These are phyloP conservation scores for Salarias fasciatus DNA, from an alignment of 2,797 vertebrate species.

Conservation along the genomic window DNA sequence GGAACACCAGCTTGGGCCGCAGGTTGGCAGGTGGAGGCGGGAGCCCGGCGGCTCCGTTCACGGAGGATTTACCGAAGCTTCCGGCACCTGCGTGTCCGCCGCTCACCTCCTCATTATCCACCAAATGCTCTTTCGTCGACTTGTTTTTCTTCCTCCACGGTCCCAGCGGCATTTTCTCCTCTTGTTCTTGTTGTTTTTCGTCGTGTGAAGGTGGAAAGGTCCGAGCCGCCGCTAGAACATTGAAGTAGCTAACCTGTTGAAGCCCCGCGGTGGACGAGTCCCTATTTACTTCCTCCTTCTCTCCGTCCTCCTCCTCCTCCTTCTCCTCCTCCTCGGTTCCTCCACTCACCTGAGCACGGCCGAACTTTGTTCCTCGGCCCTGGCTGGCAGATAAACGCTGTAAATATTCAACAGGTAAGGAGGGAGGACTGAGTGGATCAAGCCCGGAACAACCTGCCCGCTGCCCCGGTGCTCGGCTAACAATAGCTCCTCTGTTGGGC, in stretches of 20 bases:
- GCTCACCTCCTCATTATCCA: conserved; percentile 87
- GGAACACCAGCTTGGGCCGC: conserved; percentile 88
- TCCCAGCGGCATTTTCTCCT: conserved; percentile 88
- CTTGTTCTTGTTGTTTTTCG: background rate
- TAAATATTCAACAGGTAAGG: conserved; percentile 73
- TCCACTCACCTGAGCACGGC: conserved; percentile 41
- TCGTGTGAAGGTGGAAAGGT: conserved; percentile 6
- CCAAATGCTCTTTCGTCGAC: conserved; percentile 84
- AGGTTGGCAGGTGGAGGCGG: conserved; percentile 77
- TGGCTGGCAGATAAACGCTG: conserved; percentile 6
- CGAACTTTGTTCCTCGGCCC: conserved; percentile 46
- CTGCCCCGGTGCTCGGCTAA: conserved; percentile 50
- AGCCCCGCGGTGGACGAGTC: conserved; percentile 31
- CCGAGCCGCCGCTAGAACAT: conserved; percentile 66
- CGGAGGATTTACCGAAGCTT: conserved; percentile 65
- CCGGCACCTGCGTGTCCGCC: conserved; percentile 74
- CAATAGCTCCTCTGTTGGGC: conserved; percentile 75
- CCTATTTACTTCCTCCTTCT: conserved; percentile 60
- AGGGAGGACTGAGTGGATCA: conserved; percentile 48
- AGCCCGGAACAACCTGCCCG: conserved; percentile 57
- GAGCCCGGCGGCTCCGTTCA: conserved; percentile 74
- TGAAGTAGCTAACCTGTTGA: conserved; percentile 74
- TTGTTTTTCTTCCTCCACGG: conserved; percentile 84
- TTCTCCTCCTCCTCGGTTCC: background rate
- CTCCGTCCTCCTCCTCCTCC: conserved; percentile 25